A percentile compares a stretch with the other conserved stretches of the same genome.
These are phyloP conservation scores for Panurus biarmicus DNA, from an alignment of 2,113 vertebrate species.

Conservation along the genomic window DNA sequence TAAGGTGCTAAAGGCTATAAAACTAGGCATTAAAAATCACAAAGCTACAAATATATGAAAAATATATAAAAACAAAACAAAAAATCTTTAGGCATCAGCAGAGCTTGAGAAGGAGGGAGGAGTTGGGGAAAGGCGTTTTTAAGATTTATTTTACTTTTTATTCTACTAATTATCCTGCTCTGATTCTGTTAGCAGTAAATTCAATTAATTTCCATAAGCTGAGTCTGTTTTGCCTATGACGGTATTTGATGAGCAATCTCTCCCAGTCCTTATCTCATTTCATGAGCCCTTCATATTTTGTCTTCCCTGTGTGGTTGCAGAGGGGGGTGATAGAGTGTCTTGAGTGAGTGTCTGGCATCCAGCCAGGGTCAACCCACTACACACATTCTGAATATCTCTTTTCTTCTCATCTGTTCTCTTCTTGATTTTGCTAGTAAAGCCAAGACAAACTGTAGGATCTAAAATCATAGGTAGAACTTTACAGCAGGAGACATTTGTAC, in stretches of 20 bases:
- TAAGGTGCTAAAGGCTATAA: background rate
- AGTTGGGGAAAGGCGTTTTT: background rate
- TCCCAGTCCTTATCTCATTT: background rate
- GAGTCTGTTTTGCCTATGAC: background rate
- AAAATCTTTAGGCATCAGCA: background rate
- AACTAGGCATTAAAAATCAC: background rate
- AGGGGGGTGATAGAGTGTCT: background rate
- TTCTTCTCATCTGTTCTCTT: background rate
- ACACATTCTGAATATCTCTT: background rate
- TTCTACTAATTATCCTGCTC: background rate
- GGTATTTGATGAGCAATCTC: background rate
- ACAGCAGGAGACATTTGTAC: background rate
- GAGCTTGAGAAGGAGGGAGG: background rate
- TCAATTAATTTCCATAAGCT: background rate
- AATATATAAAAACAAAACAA: background rate
- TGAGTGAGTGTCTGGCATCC: background rate
- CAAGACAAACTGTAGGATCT: background rate
- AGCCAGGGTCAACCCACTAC: background rate
- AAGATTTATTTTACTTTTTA: background rate
- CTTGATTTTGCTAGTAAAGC: background rate
- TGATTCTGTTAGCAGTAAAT: background rate
- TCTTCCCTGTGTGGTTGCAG: background rate
- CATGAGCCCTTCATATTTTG: background rate
- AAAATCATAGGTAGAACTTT: background rate
- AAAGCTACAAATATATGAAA: background rate